Percentiles rank a stretch among this genome's conserved stretches.
These are phyloP conservation scores for Diprion similis DNA, from an alignment of 1,140 invertebrate genomes.

Conservation along the genomic window DNA sequence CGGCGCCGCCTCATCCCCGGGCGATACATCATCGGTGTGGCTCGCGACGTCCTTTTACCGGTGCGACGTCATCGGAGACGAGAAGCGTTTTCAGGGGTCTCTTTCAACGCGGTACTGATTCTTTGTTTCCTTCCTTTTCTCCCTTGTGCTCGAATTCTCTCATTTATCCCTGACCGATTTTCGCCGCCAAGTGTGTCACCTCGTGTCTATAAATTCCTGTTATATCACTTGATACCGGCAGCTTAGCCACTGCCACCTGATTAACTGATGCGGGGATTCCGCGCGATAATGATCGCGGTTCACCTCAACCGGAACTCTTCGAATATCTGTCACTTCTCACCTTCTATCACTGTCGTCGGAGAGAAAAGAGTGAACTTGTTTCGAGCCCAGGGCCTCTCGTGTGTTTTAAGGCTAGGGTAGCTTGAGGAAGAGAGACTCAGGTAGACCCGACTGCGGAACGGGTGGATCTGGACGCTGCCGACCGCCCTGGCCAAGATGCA, in stretches of 20 bases:
- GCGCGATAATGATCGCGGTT: not conserved
- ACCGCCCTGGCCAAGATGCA: not conserved
- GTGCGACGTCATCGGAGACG: not conserved
- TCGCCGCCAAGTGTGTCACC: too few relatives aligned
- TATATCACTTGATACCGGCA: too few relatives aligned
- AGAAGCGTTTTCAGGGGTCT: not conserved
- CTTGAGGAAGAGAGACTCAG: not conserved
- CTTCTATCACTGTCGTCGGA: not conserved
- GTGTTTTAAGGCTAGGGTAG: not conserved
- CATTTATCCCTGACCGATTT: too few relatives aligned
- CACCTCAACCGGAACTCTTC: not conserved
- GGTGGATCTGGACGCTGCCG: not conserved
- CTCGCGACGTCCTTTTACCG: slow-evolving; percentile 4
- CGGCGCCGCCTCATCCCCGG: slow-evolving; percentile 1
- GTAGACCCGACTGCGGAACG: not conserved
- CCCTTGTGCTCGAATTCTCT: too few relatives aligned
- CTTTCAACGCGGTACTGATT: not conserved
- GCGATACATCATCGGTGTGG: slow-evolving; percentile 6
- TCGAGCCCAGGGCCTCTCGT: not conserved
- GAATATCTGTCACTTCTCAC: not conserved
- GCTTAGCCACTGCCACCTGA: too few relatives aligned
- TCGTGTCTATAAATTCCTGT: too few relatives aligned
- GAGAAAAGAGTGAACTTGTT: not conserved
- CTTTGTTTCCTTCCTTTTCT: too few relatives aligned
- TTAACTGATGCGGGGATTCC: not conserved